Evolutionary conservation across 2,888 invertebrate species (phyloP).

Genomic region (Drosophila recens): DNA sequence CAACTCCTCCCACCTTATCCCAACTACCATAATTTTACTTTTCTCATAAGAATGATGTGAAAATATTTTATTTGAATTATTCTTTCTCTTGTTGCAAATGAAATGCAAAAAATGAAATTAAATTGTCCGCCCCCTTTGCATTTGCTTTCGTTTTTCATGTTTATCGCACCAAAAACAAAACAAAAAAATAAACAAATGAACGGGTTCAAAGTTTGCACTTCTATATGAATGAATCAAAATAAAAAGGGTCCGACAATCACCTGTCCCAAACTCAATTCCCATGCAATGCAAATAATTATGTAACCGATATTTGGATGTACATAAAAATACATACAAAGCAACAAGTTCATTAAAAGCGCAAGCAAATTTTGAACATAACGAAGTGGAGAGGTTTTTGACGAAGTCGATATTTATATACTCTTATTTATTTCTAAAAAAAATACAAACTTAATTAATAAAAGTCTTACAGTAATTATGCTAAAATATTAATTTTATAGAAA

Average conservation of each 20-base stretch:
- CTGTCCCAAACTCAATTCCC: constrained; percentile 22
- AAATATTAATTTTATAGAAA: too few relatives aligned
- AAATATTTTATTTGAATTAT: constrained; percentile 71
- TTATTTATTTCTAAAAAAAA: not conserved
- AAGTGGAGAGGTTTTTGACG: not conserved
- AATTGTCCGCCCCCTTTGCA: constrained; percentile 21
- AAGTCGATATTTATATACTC: constrained; percentile 16
- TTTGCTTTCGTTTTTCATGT: constrained; percentile 1
- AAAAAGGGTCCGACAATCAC: constrained; percentile 18
- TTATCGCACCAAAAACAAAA: constrained; percentile 9
- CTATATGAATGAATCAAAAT: not conserved
- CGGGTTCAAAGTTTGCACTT: not conserved
- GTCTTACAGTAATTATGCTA: too few relatives aligned
- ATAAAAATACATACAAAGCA: not conserved
- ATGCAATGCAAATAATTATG: constrained; percentile 48
- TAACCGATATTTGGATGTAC: constrained; percentile 43
- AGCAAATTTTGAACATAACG: constrained; percentile 10
- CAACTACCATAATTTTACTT: not conserved
- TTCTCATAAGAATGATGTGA: constrained; percentile 54
- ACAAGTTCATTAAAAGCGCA: constrained; percentile 45
- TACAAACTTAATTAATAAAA: not conserved
- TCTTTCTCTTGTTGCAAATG: constrained; percentile 33
- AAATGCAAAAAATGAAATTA: constrained; percentile 56
- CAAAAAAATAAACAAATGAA: constrained; percentile 11
- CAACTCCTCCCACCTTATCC: not conserved